Percentiles rank a stretch among this genome's conserved stretches.
phyloP scores from a whole-genome alignment of 92 coral and sea anemone genomes.

The Micromussa lordhowensis region DNA sequence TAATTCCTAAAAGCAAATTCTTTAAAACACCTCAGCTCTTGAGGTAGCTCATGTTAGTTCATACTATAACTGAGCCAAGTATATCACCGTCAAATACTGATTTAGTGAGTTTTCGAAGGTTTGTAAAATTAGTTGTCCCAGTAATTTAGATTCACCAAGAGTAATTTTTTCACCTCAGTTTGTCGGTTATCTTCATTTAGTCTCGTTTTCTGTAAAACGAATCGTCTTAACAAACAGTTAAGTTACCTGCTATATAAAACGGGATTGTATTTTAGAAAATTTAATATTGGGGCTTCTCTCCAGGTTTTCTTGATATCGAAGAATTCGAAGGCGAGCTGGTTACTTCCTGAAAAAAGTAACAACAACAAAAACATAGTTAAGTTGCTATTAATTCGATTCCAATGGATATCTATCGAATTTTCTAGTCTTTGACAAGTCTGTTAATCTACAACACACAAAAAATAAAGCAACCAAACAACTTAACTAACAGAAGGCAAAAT shows the following conservation, averaged over 20 bases:
- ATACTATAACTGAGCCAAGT: background rate
- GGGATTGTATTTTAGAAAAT: background rate
- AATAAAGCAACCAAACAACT: background rate
- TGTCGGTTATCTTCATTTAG: background rate
- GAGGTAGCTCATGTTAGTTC: no score
- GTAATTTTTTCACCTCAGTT: background rate
- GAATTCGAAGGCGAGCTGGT: background rate
- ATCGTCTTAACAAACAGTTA: background rate
- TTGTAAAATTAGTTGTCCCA: background rate
- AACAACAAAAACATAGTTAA: no score
- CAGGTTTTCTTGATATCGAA: background rate
- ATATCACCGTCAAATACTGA: background rate
- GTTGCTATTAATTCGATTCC: background rate
- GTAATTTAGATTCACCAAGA: background rate
- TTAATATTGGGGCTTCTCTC: background rate
- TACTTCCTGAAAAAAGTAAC: background rate
- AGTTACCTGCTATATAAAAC: background rate
- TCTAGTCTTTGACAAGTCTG: background rate
- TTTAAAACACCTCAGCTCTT: no score
- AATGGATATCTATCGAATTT: no score
- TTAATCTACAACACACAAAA: no score
- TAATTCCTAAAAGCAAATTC: no score
- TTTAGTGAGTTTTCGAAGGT: background rate
- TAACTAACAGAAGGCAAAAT: background rate
- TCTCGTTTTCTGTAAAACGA: background rate